These are phyloP conservation scores for Hypotaenidia okinawae DNA, from an alignment of 2,797 vertebrate genomes.

Conservation along the genomic window DNA sequence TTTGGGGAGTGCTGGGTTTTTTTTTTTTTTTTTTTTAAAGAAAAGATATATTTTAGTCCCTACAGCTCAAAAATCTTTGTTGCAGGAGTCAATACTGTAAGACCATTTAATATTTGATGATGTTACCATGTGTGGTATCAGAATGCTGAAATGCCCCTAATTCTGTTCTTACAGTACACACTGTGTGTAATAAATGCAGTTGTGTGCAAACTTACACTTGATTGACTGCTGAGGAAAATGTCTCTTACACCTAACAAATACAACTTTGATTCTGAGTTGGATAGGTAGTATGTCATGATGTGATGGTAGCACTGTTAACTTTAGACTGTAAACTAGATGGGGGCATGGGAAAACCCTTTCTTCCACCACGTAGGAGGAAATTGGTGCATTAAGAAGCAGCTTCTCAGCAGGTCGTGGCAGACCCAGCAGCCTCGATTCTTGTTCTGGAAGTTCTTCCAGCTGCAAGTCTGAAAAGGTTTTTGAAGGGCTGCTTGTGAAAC, in stretches of 20 bases:
- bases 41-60: not conserved
- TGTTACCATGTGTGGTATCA: not conserved
- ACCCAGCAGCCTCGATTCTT: not conserved
- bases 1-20: not conserved
- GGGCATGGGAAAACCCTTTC: rapidly evolving
- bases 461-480: not conserved
- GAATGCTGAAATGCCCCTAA: not conserved
- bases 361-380: not conserved
- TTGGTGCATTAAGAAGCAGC: not conserved
- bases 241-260: not conserved
- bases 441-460: not conserved
- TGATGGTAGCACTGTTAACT: not conserved
- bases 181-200: slow-evolving; percentile 21
- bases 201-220: not conserved
- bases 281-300: not conserved
- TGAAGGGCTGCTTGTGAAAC: not conserved
- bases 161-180: not conserved
- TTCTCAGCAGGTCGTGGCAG: not conserved
- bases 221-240: not conserved
- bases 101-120: not conserved
- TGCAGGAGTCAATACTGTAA: not conserved
- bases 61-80: not conserved
- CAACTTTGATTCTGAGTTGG: not conserved
- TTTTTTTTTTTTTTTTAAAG: not conserved
- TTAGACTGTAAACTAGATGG: not conserved